phyloP scores from a whole-genome alignment of 2,113 vertebrate genomes.

The Eubucco bourcierii region DNA sequence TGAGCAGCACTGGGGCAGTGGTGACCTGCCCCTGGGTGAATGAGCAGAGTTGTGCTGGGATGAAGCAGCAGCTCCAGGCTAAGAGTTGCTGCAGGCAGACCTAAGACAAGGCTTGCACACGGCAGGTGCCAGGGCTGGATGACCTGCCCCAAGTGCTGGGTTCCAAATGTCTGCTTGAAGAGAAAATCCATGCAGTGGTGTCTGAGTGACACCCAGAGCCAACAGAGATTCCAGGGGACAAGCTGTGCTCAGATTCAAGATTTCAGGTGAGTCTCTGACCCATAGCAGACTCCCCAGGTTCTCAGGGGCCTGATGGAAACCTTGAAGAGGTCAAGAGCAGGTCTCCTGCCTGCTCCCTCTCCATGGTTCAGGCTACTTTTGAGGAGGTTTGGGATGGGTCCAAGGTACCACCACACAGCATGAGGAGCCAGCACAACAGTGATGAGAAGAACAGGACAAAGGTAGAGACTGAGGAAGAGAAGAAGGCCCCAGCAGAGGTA shows the following conservation, averaged over 20 bases:
- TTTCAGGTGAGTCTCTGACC: background rate
- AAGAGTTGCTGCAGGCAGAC: background rate
- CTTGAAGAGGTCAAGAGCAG: background rate
- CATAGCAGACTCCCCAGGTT: background rate
- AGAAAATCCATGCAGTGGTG: rapidly evolving
- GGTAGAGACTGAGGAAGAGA: background rate
- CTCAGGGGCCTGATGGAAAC: background rate
- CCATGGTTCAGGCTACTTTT: background rate
- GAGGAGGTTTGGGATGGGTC: background rate
- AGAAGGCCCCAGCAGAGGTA: background rate
- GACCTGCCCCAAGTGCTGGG: background rate
- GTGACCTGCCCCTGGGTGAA: background rate
- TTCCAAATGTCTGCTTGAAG: background rate
- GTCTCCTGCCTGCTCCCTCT: background rate
- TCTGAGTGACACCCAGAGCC: background rate
- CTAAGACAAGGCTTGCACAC: background rate
- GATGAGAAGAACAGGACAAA: background rate
- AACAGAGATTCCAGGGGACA: background rate
- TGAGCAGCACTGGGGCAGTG: rapidly evolving
- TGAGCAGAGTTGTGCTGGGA: background rate
- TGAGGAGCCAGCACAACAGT: background rate
- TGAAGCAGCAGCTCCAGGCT: background rate
- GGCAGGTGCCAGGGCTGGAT: background rate
- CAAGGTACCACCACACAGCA: too few relatives aligned
- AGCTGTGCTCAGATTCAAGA: background rate